Conservation (phyloP, 2,888 invertebrate species). For the Neria commutata region DNA sequence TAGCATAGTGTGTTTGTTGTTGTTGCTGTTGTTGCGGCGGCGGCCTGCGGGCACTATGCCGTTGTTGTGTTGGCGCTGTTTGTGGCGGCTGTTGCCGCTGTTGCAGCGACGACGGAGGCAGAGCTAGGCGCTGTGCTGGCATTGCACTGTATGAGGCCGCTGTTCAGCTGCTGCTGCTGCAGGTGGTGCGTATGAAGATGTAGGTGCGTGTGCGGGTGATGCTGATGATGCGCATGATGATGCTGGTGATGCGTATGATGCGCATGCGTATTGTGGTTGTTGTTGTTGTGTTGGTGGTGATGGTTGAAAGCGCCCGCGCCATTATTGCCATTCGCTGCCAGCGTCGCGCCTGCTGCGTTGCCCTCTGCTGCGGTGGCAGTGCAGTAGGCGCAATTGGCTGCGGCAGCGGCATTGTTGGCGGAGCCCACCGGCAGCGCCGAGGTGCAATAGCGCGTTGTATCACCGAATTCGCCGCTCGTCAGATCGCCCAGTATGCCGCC, state of each 20-base stretch:
- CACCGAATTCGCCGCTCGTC: constrained; percentile 59
- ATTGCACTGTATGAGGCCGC: constrained; percentile 61
- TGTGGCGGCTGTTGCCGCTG: constrained; percentile 34
- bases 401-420: constrained; percentile 21
- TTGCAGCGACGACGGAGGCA: constrained; percentile 17
- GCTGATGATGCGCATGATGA: constrained; percentile 39
- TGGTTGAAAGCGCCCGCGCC: constrained; percentile 53
- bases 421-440: constrained; percentile 53
- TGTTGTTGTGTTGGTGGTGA: constrained; percentile 42
- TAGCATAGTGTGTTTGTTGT: background rate
- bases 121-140: constrained; percentile 46
- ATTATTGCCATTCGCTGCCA: constrained; percentile 36
- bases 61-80: constrained; percentile 50
- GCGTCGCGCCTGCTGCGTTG: constrained; percentile 22
- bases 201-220: constrained; percentile 26
- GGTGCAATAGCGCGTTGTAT: constrained; percentile 57
- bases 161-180: constrained; percentile 43
- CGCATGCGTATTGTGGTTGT: constrained; percentile 43
- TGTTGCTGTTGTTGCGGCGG: background rate
- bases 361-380: constrained; percentile 17
- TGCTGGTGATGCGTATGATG: constrained; percentile 42
- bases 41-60: constrained; percentile 53
- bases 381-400: constrained; percentile 25
- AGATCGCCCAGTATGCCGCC: constrained; percentile 58
- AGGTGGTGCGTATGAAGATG: constrained; percentile 26